Percentiles rank a stretch among this genome's conserved stretches.
Evolutionary conservation across 2,888 invertebrate species (phyloP).

Genomic region (Globia sparganii): DNA sequence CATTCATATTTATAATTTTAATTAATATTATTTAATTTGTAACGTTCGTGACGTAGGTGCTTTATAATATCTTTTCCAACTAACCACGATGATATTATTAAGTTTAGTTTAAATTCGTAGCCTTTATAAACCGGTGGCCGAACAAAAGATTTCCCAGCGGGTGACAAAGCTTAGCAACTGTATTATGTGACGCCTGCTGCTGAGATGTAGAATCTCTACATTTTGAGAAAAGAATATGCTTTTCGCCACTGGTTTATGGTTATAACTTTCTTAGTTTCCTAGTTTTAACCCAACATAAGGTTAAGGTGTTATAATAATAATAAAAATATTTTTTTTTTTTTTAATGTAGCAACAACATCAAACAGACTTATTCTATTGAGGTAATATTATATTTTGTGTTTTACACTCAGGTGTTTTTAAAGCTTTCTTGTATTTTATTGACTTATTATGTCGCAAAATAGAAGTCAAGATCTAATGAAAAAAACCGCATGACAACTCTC

Average conservation of each 20-base stretch:
- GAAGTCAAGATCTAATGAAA: background rate
- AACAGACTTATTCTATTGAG: background rate
- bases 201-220: conserved; percentile 23
- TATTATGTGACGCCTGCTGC: conserved; percentile 24
- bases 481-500: background rate
- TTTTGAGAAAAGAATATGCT: conserved; percentile 24
- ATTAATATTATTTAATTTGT: background rate
- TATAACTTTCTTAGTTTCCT: conserved; percentile 2
- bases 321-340: no score
- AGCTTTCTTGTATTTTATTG: background rate
- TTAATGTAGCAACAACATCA: background rate
- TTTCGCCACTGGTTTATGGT: background rate
- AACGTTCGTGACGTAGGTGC: background rate
- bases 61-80: background rate
- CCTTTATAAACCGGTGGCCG: conserved; percentile 24
- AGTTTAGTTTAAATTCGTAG: conserved; percentile 44
- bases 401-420: no score
- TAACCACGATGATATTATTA: background rate
- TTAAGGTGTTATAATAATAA: no score
- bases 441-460: background rate
- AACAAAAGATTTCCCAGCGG: conserved; percentile 61
- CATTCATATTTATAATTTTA: background rate
- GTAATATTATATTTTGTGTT: no score
- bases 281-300: background rate
- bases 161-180: conserved; percentile 47